A percentile compares a stretch with the other conserved stretches of the same genome.
These are phyloP conservation scores for Popillia japonica DNA, from an alignment of 1,140 invertebrate genomes.

Conservation along the genomic window DNA sequence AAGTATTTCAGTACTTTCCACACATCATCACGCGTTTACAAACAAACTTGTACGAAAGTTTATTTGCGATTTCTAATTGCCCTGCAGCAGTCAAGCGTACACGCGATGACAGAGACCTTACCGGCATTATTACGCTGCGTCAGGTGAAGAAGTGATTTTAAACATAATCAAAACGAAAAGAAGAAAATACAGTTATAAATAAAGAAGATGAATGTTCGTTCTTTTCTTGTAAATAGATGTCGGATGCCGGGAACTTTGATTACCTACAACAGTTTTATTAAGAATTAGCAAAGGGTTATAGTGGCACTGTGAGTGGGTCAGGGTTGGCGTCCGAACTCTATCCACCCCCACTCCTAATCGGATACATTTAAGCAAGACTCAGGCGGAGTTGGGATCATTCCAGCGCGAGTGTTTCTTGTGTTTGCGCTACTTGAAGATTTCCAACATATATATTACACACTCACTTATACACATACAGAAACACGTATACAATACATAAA, in stretches of 20 bases:
- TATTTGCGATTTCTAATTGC: conserved; percentile 42
- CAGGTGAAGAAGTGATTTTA: not conserved
- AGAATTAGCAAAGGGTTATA: conserved; percentile 52
- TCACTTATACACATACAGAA: not conserved
- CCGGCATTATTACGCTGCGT: not conserved
- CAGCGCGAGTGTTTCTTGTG: conserved; percentile 39
- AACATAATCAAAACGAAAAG: not conserved
- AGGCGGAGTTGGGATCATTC: conserved; percentile 50
- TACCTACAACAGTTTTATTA: not conserved
- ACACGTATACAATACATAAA: not conserved
- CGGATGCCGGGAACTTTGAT: conserved; percentile 9
- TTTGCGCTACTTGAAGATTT: conserved; percentile 12
- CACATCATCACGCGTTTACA: conserved; percentile 11
- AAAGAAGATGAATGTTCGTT: not conserved
- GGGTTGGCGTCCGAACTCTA: conserved; percentile 55
- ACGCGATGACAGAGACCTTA: conserved; percentile 17
- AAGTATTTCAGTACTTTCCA: conserved; percentile 20
- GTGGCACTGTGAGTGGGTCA: conserved; percentile 60
- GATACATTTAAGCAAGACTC: conserved; percentile 53
- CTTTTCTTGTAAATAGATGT: not conserved
- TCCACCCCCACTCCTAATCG: conserved; percentile 50
- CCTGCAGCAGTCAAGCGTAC: not conserved
- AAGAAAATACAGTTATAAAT: not conserved
- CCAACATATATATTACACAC: conserved; percentile 21
- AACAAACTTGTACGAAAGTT: conserved; percentile 7